Conservation (phyloP, 2,113 vertebrate genomes). For the Cygnus buccinator region DNA sequence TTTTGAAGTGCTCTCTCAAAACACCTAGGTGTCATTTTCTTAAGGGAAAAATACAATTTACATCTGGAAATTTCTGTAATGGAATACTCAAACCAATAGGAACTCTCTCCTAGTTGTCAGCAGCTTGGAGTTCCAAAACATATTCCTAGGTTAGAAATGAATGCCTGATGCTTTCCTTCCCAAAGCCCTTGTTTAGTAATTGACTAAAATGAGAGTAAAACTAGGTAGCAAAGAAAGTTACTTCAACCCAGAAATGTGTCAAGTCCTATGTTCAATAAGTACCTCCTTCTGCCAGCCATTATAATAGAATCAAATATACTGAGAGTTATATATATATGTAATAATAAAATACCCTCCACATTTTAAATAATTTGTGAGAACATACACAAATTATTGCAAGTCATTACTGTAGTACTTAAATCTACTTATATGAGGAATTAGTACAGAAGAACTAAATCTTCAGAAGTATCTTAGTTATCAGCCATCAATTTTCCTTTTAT, state of each 20-base stretch:
- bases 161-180: not conserved
- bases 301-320: not conserved
- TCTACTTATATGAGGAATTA: not conserved
- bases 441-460: not conserved
- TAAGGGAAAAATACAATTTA: not conserved
- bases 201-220: not conserved
- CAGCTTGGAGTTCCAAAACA: not conserved
- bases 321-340: not conserved
- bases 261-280: not conserved
- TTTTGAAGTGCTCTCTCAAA: not conserved
- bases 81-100: not conserved
- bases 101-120: not conserved
- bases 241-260: not conserved
- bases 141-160: not conserved
- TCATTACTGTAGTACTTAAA: not conserved
- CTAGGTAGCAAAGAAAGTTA: not conserved
- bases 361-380: not conserved
- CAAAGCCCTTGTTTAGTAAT: not conserved
- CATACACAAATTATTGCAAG: not conserved
- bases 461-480: not conserved
- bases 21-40: not conserved
- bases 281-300: not conserved
- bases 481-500: not conserved
- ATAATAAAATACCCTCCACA: not conserved
- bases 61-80: not conserved